Base-by-base conservation (phyloP, 1,140 invertebrate species). In the Macrostomum lignano region DNA sequence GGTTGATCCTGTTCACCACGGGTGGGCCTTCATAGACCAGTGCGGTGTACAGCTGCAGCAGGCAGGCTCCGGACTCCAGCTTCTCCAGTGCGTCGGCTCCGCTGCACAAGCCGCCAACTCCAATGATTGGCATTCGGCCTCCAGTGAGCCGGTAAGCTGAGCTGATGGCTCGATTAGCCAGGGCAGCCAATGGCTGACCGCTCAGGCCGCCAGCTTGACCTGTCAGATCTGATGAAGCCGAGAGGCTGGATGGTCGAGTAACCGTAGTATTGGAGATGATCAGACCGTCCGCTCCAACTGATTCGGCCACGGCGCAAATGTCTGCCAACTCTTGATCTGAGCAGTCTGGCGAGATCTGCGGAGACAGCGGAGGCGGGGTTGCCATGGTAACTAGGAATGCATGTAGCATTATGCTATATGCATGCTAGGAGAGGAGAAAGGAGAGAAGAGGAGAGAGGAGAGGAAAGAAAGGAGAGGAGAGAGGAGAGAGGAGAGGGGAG, bases 181-280 rank as follows among this genome's bases (percentile, higher is more conserved):
- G 55, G 14, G 71, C 53, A 44, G 62, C 67, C 5, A 94, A 51
- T 7, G 86, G 86, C 40, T 62, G 61, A 1, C 86, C 86, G 64
- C 81, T 91, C 0, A 94, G 54, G 0, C 86, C 86, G 3, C 86
- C 86, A 7, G 33, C 47, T 62, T 91, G 73, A 20, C 52, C 44
- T 24, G 51, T 53, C 46, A 35, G 39, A 19, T 38, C 31, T n/a
- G n/a, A n/a, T 7, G 13, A 13, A 10, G n/a, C 21, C 35, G 46
- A 49, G 20, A 47, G 17, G 31, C 40, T 28, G 3, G 11, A n/a
- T 10, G 65, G 63, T 35, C 84, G 63, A 3, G 64, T 53, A 17
- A 76, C 58, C 1, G 84, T 96, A 5, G 88, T 94, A 52, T 98
- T 98, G 1, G 72, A 73, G 7, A 96, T 67, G 33, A 98, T 73